Percentiles rank a stretch among this genome's conserved stretches.
These are phyloP conservation scores for Rachycentron canadum DNA, from an alignment of 2,797 vertebrate species.

Conservation along the genomic window DNA sequence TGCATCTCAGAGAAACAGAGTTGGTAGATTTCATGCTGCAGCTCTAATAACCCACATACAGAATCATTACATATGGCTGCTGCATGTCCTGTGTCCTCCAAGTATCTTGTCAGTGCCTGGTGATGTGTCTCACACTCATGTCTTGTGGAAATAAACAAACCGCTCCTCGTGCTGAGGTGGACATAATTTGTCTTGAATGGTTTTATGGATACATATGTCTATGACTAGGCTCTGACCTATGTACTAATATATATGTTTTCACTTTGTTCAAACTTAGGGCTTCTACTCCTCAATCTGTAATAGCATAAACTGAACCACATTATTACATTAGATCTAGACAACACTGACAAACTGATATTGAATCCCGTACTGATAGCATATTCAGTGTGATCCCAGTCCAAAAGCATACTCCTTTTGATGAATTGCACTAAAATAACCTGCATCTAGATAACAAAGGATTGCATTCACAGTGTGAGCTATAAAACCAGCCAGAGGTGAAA, in stretches of 20 bases:
- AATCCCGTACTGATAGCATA: too few relatives aligned
- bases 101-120: conserved; percentile 44
- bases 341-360: neutral
- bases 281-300: neutral
- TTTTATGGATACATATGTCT: conserved; percentile 2
- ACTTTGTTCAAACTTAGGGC: neutral
- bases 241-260: neutral
- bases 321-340: neutral
- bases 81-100: conserved; percentile 55
- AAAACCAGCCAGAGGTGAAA: conserved; percentile 21
- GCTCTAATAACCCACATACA: conserved; percentile 64
- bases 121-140: conserved; percentile 32
- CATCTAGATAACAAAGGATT: conserved; percentile 20
- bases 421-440: conserved; percentile 19
- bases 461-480: conserved; percentile 12
- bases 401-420: neutral
- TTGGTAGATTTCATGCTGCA: conserved; percentile 64
- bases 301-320: conserved; percentile 3
- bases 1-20: conserved; percentile 60
- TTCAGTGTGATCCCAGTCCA: neutral
- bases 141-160: conserved; percentile 36
- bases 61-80: conserved; percentile 70
- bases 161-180: conserved; percentile 8
- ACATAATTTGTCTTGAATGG: neutral
- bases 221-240: neutral